Conservation (phyloP, 2,888 invertebrate species). For the Tetheella fluctuosa region DNA sequence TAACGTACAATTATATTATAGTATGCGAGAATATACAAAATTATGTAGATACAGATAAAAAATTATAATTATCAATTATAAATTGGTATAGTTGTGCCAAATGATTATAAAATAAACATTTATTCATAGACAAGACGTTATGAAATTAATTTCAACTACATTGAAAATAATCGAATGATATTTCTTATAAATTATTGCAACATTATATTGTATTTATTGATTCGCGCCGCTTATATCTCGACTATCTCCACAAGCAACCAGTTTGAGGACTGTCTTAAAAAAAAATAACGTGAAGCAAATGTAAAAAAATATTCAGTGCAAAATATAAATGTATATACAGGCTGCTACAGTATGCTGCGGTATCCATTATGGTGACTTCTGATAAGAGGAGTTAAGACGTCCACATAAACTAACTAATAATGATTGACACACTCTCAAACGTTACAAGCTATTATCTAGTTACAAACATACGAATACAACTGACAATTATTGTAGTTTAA, state of each 20-base stretch:
- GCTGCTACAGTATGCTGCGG: neutral
- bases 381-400: neutral
- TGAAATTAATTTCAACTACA: neutral
- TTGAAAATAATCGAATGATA: neutral
- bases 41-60: neutral
- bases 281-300: neutral
- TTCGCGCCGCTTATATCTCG: neutral
- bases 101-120: neutral
- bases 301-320: neutral
- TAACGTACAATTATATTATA: conserved; percentile 26
- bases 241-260: neutral
- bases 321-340: too few relatives aligned
- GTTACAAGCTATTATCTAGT: neutral
- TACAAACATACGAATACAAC: neutral
- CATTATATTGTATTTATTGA: conserved; percentile 2
- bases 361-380: neutral
- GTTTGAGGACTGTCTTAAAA: neutral
- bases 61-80: neutral
- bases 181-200: neutral
- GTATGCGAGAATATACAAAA: neutral
- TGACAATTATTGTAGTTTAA: neutral
- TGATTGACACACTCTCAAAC: neutral
- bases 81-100: conserved; percentile 1
- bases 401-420: too few relatives aligned
- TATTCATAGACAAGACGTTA: neutral